These are phyloP conservation scores for Enteromius anoplus DNA, from an alignment of 2,797 vertebrate species.

Conservation along the genomic window DNA sequence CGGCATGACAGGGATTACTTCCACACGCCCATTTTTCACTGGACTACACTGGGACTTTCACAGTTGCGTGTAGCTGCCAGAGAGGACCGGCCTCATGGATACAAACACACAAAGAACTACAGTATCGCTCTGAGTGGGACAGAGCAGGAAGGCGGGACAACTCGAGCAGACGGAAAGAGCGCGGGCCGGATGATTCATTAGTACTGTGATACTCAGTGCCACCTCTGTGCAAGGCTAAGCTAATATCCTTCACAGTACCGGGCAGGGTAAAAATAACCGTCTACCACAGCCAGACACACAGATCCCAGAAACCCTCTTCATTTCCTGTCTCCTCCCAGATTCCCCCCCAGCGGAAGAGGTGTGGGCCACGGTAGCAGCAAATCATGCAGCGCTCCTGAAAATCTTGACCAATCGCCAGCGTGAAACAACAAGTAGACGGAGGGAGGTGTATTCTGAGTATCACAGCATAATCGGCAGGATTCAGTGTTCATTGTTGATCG, in stretches of 20 bases:
- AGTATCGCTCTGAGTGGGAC: slow-evolving; percentile 48
- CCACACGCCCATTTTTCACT: slow-evolving; percentile 59
- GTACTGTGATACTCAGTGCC: slow-evolving; percentile 43
- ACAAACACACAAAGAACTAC: slow-evolving; percentile 58
- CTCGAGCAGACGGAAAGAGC: slow-evolving; percentile 49
- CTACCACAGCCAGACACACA: slow-evolving; percentile 57
- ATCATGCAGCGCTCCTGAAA: slow-evolving; percentile 49
- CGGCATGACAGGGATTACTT: slow-evolving; percentile 65
- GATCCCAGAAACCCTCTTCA: slow-evolving; percentile 68
- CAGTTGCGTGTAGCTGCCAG: slow-evolving; percentile 59
- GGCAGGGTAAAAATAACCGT: slow-evolving; percentile 60
- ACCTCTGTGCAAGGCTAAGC: slow-evolving; percentile 46
- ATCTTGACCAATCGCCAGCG: slow-evolving; percentile 34
- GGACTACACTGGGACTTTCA: slow-evolving; percentile 54
- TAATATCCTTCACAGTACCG: slow-evolving; percentile 59
- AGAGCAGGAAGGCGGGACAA: slow-evolving; percentile 35
- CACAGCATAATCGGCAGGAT: slow-evolving; percentile 5
- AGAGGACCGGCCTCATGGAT: slow-evolving; percentile 51
- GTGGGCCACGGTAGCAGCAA: slow-evolving; percentile 61
- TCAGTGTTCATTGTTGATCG: slow-evolving; percentile 16
- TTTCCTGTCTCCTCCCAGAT: slow-evolving; percentile 69
- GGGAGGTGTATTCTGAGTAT: neutral
- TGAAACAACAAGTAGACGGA: slow-evolving; percentile 37
- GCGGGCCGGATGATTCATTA: slow-evolving; percentile 52
- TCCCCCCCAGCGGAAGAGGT: slow-evolving; percentile 49